Base-by-base conservation (phyloP, 2,797 vertebrate genomes). In the Moxostoma hubbsi region DNA sequence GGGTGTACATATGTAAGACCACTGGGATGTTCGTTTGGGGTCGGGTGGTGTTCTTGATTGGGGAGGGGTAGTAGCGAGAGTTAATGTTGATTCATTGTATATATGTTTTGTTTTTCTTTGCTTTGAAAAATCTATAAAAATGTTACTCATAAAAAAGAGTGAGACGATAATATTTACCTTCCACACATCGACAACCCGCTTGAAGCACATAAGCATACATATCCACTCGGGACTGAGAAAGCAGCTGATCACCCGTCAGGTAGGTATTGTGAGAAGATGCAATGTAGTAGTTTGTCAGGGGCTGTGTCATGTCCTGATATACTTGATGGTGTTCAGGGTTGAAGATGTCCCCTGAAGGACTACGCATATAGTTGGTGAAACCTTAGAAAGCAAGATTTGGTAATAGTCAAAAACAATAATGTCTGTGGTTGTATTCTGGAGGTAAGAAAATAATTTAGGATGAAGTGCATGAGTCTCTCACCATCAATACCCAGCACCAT, bases 261-360 rank as follows among this genome's bases (percentile, higher is more conserved):
- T 94, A 94, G 84, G 98, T 99, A 92, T 99, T 99, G 90, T 99
- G 98, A 49, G 98, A 99, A 0, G 98, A 98, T 85, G 96, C 91
- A 71, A 98, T 97, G 87, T 95, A 99, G 81, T 99, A 99, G 89
- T 97, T 95, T 77, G 92, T 94, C 77, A 99, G 88, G 0, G 97
- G 95, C 82, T 89, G 96, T 0, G 90, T 95, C 98, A 99, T 99
- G 90, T 98, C 97, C 91, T 99, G 96, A 88, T 95, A 95, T 83
- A 98, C 95, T 0, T 91, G 82, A 77, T 95, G 90, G 88, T 99
- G 98, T 1, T 95, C 94, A 0, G 96, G 96, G 89, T 98, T 98
- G 87, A 98, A 98, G 77, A 99, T 96, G 74, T 99, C 98, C 0
- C 97, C 97, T 0, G 96, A 94, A 0, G 97, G 98, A 82, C 98